Conservation (phyloP, 1,140 invertebrate genomes). For the Saccostrea cuccullata region DNA sequence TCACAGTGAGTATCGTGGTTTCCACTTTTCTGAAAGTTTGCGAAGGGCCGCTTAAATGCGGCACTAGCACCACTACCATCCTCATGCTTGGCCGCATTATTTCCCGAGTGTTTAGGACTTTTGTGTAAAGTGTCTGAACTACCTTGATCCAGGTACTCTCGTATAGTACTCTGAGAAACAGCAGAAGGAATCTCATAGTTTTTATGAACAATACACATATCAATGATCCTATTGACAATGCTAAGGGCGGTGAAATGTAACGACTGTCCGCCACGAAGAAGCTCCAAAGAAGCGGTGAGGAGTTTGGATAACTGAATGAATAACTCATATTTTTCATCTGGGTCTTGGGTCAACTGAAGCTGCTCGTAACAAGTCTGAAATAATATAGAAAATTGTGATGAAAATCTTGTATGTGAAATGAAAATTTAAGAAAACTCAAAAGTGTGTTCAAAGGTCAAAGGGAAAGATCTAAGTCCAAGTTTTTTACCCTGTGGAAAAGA, state of each 20-base stretch:
- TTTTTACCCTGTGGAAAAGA: too few relatives aligned
- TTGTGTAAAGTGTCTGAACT: slow-evolving; percentile 19
- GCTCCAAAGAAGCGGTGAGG: slow-evolving; percentile 80
- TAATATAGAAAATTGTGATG: too few relatives aligned
- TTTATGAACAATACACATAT: slow-evolving; percentile 78
- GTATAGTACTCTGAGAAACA: not conserved
- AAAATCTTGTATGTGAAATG: too few relatives aligned
- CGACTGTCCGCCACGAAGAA: slow-evolving; percentile 82
- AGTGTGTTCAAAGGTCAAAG: too few relatives aligned
- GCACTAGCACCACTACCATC: slow-evolving; percentile 28
- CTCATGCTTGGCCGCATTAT: slow-evolving; percentile 45
- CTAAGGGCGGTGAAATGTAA: slow-evolving; percentile 83
- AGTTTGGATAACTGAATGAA: slow-evolving; percentile 80
- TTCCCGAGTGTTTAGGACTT: slow-evolving; percentile 56
- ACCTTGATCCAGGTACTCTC: not conserved
- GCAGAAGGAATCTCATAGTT: slow-evolving; percentile 68
- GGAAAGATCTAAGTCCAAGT: too few relatives aligned
- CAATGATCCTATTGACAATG: slow-evolving; percentile 83
- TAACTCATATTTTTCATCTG: slow-evolving; percentile 68
- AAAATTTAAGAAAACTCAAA: too few relatives aligned
- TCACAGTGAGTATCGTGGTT: slow-evolving; percentile 48
- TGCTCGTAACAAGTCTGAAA: slow-evolving; percentile 75
- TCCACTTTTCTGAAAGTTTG: not conserved
- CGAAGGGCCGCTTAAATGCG: slow-evolving; percentile 9
- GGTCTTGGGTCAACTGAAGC: slow-evolving; percentile 59